These are phyloP conservation scores for Caenorhabditis afra DNA, from an alignment of 2,888 invertebrate species.

Conservation along the genomic window DNA sequence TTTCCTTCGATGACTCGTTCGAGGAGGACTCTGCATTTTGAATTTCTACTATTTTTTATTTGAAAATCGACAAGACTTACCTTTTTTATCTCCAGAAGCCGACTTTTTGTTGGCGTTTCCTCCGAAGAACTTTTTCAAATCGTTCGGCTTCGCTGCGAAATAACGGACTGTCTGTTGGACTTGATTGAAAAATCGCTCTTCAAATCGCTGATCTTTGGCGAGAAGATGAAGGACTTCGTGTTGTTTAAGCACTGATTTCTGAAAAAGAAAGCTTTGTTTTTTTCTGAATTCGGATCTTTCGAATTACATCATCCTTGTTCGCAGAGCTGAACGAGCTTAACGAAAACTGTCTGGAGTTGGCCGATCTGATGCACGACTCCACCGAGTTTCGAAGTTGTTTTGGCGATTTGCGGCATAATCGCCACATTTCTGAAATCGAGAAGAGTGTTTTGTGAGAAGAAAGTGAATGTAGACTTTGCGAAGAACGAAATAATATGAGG, in stretches of 20 bases:
- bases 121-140: constrained; percentile 63
- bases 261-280: neutral
- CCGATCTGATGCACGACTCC: constrained; percentile 25
- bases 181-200: constrained; percentile 65
- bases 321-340: constrained; percentile 27
- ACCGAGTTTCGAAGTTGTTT: constrained; percentile 39
- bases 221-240: constrained; percentile 64
- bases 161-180: constrained; percentile 56
- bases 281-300: neutral
- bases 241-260: constrained; percentile 54
- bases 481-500: constrained; percentile 1
- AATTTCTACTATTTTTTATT: neutral
- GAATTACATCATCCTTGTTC: constrained; percentile 49
- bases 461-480: neutral
- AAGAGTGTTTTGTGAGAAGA: neutral
- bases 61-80: neutral
- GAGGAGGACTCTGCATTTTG: constrained; percentile 45
- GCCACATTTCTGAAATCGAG: constrained; percentile 52
- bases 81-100: constrained; percentile 33
- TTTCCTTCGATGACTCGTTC: constrained; percentile 25
- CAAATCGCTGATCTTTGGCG: constrained; percentile 65
- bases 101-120: neutral
- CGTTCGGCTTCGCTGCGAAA: constrained; percentile 56
- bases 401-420: constrained; percentile 61
- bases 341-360: constrained; percentile 33